A percentile compares a stretch with the other conserved stretches of the same genome.
phyloP scores from a whole-genome alignment of 2,113 vertebrate genomes.

The Tragelaphus scriptus region DNA sequence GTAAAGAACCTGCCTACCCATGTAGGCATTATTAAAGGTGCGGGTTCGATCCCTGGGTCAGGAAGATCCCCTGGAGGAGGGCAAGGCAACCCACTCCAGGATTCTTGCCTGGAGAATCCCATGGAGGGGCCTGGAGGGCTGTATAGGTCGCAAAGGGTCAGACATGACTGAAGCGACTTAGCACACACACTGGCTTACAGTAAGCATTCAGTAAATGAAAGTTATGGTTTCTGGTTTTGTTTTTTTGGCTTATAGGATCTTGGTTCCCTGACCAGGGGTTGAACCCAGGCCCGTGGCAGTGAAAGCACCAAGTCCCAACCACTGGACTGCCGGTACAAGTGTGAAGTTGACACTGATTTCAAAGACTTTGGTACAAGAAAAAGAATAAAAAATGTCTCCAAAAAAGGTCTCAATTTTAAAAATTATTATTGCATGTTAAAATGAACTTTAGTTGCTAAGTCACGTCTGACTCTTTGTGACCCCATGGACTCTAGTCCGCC shows the following conservation, averaged over 20 bases:
- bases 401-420: background rate
- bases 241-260: background rate
- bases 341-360: background rate
- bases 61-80: background rate
- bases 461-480: background rate
- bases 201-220: background rate
- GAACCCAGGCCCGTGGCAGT: background rate
- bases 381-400: background rate
- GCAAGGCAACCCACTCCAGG: background rate
- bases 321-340: background rate
- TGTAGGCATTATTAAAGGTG: background rate
- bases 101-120: background rate
- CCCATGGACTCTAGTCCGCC: background rate
- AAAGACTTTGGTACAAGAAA: background rate
- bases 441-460: background rate
- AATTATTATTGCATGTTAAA: background rate
- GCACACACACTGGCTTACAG: background rate
- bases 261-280: background rate
- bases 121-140: background rate
- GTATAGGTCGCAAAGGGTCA: background rate
- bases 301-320: background rate
- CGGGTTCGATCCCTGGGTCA: fast-evolving
- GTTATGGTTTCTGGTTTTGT: background rate
- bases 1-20: background rate
- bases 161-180: background rate